Evolutionary conservation across 2,888 invertebrate species (phyloP), one percentile per base, ranked within the genome.

Genomic region (Nymphalis urticae): DNA sequence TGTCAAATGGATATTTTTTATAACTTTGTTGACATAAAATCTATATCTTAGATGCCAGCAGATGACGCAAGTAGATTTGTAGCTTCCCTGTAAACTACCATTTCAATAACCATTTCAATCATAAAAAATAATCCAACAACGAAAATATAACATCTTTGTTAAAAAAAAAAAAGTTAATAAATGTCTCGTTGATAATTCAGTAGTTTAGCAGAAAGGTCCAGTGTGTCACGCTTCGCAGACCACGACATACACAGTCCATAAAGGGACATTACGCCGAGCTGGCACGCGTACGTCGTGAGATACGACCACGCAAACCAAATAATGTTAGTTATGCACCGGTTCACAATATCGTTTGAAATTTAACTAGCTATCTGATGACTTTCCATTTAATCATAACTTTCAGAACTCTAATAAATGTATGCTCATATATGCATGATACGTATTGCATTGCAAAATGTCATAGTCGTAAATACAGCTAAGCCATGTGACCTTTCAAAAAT

Each of bases 251-350:
- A 58, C 58, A 63, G 48, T 70, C 56, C 56, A 64, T 71, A 64
- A 69, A 62, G 61, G 58, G 66, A 69, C 63, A 71, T 69, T 66
- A 64, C 66, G 63, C 56, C 53, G 63, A 48, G 63, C 64, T 64
- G 68, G 62, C 68, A 80, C 79, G 61, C 58, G 60, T 36, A 62
- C 47, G 48, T 62, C 61, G 68, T 70, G 72, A 72, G 68, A 68
- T 72, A 68, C 62, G 66, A 62, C 69, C 72, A 70, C 71, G 70
- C 75, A 72, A 73, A 73, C 71, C 68, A 51, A 68, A 63, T 36
- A 65, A 50, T 62, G 48, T 68, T 65, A 47, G 51, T 64, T 61
- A 64, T 61, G 64, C 58, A 61, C 48, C 48, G 62, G 48, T 51
- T 59, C 61, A 62, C 64, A 64, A 63, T 62, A 50, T 62, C 61